phyloP scores from a whole-genome alignment of 2,797 vertebrate genomes.

The Siniperca undulata region DNA sequence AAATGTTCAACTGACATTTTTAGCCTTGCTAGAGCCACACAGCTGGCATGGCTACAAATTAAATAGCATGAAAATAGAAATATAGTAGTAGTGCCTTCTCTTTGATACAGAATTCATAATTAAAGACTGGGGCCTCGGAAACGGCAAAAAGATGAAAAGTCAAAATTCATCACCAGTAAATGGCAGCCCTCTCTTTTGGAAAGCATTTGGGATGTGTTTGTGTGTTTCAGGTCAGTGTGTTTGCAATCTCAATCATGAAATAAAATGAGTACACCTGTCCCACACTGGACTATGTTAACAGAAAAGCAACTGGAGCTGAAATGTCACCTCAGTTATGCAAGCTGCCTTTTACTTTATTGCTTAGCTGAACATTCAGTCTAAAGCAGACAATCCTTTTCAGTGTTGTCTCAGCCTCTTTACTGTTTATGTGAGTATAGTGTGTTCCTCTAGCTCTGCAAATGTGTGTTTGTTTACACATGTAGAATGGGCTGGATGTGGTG shows the following conservation, averaged over 20 bases:
- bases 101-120: not conserved
- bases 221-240: slow-evolving; percentile 44
- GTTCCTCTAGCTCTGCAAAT: not conserved
- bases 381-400: slow-evolving; percentile 33
- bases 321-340: slow-evolving; percentile 54
- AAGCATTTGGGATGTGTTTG: slow-evolving; percentile 17
- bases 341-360: slow-evolving; percentile 50
- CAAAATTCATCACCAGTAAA: slow-evolving; percentile 12
- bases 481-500: not conserved
- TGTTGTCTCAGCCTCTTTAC: slow-evolving; percentile 16
- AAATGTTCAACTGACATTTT: not conserved
- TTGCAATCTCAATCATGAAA: slow-evolving; percentile 33
- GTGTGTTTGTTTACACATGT: slow-evolving; percentile 3
- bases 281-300: slow-evolving; percentile 47
- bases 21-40: not conserved
- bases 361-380: slow-evolving; percentile 56
- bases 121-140: not conserved
- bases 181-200: not conserved
- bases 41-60: not conserved
- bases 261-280: slow-evolving; percentile 40
- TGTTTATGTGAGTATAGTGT: slow-evolving; percentile 3
- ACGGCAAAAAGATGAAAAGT: not conserved
- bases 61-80: not conserved
- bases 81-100: not conserved
- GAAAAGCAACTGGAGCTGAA: slow-evolving; percentile 71